These are phyloP conservation scores for Papilio dardanus DNA, from an alignment of 1,140 invertebrate genomes.

Conservation along the genomic window DNA sequence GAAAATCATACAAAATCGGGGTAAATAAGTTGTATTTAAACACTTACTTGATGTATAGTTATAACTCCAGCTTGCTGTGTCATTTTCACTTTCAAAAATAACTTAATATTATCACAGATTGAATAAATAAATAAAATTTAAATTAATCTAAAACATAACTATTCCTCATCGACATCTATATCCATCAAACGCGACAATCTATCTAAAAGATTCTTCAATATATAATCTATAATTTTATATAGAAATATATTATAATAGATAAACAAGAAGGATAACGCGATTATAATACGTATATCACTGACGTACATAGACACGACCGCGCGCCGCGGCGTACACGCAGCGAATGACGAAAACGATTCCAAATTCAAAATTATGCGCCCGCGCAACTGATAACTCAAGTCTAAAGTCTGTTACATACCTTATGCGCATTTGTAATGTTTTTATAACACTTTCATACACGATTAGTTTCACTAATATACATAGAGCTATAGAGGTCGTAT, in stretches of 20 bases:
- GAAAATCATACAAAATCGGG: not conserved
- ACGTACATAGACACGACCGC: conserved; percentile 56
- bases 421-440: conserved; percentile 48
- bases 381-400: conserved; percentile 32
- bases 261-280: conserved; percentile 60
- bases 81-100: conserved; percentile 49
- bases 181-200: conserved; percentile 51
- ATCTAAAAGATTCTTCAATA: conserved; percentile 50
- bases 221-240: conserved; percentile 64
- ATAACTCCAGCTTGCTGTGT: conserved; percentile 61
- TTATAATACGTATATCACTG: conserved; percentile 55
- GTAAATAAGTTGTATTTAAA: not conserved
- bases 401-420: conserved; percentile 34
- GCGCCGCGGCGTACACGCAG: conserved; percentile 46
- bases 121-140: conserved; percentile 63
- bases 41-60: conserved; percentile 68
- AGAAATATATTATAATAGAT: conserved; percentile 72
- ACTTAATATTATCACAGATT: conserved; percentile 71
- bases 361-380: conserved; percentile 39
- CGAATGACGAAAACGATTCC: conserved; percentile 53
- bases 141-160: conserved; percentile 46
- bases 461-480: not conserved
- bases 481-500: not conserved
- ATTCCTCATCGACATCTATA: conserved; percentile 60
- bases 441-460: not conserved